Evolutionary conservation across 2,797 vertebrate genomes (phyloP).

Genomic region (Melanotaenia trifasciata): DNA sequence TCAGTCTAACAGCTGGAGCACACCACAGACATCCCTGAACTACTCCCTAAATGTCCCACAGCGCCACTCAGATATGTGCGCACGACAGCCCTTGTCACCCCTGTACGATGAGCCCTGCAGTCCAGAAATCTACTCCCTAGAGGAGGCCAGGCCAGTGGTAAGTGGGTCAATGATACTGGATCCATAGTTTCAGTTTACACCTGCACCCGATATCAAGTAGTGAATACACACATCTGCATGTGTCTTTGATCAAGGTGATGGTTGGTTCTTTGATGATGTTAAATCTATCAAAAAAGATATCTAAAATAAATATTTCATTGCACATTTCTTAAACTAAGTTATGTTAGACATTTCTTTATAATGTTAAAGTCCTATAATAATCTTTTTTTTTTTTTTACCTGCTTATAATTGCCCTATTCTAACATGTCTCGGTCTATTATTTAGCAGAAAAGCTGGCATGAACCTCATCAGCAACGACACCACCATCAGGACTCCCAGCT

Average conservation of each 20-base stretch:
- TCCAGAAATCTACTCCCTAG: slow-evolving; percentile 80
- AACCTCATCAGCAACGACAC: slow-evolving; percentile 48
- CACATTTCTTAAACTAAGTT: background rate
- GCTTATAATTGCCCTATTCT: background rate
- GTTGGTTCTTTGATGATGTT: background rate
- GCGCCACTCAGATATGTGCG: slow-evolving; percentile 83
- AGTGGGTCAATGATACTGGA: slow-evolving; percentile 80
- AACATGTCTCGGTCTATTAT: slow-evolving; percentile 7
- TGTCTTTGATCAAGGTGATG: background rate
- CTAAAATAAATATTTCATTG: background rate
- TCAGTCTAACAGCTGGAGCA: slow-evolving; percentile 86
- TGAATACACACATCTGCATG: background rate
- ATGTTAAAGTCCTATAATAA: background rate
- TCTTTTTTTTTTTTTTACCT: background rate
- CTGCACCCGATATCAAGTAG: slow-evolving; percentile 42
- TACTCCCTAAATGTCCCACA: slow-evolving; percentile 72
- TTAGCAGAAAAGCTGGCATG: slow-evolving; percentile 68
- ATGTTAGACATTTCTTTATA: background rate
- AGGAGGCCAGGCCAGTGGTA: slow-evolving; percentile 75
- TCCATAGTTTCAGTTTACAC: slow-evolving; percentile 75
- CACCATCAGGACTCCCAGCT: slow-evolving; percentile 62
- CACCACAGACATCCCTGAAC: slow-evolving; percentile 77
- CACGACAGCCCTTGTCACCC: slow-evolving; percentile 83
- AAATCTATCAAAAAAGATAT: slow-evolving; percentile 1
- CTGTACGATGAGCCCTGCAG: slow-evolving; percentile 87